A percentile compares a stretch with the other conserved stretches of the same genome.
Evolutionary conservation across 2,113 vertebrate species (phyloP).

Genomic region (Cynocephalus volans): DNA sequence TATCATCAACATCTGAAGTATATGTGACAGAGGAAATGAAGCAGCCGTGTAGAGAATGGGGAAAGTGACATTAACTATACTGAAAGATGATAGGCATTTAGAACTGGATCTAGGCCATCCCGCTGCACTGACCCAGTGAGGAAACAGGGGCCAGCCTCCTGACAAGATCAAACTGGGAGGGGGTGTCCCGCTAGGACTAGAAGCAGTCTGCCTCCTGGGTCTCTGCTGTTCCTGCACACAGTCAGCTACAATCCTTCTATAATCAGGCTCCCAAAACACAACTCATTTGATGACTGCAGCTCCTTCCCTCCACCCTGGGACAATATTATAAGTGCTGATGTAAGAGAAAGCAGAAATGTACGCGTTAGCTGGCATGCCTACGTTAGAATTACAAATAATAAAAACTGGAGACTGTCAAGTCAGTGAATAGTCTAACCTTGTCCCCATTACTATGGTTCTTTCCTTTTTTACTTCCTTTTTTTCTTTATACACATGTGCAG

Average conservation of each 20-base stretch:
- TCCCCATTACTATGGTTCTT: background rate
- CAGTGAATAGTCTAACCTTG: slow-evolving; percentile 1
- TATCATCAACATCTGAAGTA: background rate
- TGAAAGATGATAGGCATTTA: background rate
- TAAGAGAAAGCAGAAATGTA: background rate
- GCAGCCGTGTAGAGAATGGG: background rate
- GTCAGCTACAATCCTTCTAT: background rate
- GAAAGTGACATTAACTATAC: background rate
- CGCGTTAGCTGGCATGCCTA: background rate
- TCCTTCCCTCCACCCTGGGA: background rate
- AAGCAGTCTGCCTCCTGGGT: background rate
- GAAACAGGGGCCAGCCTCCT: background rate
- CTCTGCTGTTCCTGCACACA: background rate
- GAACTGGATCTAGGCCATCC: background rate
- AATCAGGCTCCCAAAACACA: slow-evolving; percentile 26
- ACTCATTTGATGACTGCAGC: background rate
- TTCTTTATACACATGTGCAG: background rate
- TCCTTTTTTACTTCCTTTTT: background rate
- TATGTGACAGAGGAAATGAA: background rate
- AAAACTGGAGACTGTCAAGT: background rate
- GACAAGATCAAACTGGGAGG: background rate
- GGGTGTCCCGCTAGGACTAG: background rate
- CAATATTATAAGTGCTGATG: background rate
- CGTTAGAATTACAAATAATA: background rate
- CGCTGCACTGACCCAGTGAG: background rate